Evolutionary conservation across 2,113 vertebrate species (phyloP).

Genomic region (Apeltes quadracus): DNA sequence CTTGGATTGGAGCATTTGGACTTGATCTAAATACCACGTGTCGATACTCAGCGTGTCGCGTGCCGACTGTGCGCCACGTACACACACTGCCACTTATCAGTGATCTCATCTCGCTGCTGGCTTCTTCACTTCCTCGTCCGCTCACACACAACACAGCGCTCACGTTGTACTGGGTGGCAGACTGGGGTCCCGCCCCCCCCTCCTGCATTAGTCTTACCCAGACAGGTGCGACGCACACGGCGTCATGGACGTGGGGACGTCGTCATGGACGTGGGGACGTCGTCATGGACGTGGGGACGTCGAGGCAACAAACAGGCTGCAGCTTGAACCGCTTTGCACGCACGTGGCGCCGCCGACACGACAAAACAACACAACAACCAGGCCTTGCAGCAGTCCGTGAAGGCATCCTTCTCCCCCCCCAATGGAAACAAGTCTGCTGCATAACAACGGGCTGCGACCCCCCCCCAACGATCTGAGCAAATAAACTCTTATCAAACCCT

Average conservation of each 20-base stretch:
- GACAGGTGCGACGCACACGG: neutral
- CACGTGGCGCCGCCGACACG: too few species aligned
- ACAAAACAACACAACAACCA: too few species aligned
- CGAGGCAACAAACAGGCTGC: too few species aligned
- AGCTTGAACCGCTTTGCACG: too few species aligned
- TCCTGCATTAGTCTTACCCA: neutral
- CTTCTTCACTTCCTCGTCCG: neutral
- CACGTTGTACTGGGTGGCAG: neutral
- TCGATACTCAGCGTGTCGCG: too few species aligned
- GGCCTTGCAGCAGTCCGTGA: too few species aligned
- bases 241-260: neutral
- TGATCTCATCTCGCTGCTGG: neutral
- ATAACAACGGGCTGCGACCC: too few species aligned
- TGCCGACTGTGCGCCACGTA: too few species aligned
- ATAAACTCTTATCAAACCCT: neutral
- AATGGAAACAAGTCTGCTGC: neutral
- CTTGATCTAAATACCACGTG: neutral
- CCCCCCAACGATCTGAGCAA: neutral
- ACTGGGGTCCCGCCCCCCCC: too few species aligned
- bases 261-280: too few species aligned
- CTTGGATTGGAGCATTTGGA: neutral
- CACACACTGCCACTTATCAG: neutral
- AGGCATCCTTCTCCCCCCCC: neutral
- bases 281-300: too few species aligned
- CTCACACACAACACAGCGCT: neutral